A percentile compares a stretch with the other conserved stretches of the same genome.
These are phyloP conservation scores for Semnopithecus entellus DNA, from an alignment of 2,113 vertebrate species.

Conservation along the genomic window DNA sequence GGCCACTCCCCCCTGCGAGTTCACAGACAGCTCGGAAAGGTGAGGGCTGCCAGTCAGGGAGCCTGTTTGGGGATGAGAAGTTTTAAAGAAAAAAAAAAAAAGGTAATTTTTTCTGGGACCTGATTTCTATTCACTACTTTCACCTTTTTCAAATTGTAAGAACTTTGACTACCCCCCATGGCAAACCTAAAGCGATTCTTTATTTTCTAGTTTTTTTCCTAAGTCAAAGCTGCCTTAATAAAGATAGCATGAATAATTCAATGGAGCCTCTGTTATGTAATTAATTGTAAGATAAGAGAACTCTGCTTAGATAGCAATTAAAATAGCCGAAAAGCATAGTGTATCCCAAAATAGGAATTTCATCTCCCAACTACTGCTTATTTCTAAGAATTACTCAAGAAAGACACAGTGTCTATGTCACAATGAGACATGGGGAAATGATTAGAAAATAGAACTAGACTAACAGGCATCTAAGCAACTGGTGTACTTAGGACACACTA, in stretches of 20 bases:
- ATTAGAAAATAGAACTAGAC: constrained; percentile 61
- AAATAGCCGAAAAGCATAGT: neutral
- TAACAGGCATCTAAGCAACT: constrained; percentile 69
- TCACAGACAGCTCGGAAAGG: constrained; percentile 90
- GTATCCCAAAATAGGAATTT: neutral
- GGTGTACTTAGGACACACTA: constrained; percentile 62
- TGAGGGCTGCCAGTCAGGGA: constrained; percentile 91
- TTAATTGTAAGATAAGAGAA: neutral
- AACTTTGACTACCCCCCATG: neutral
- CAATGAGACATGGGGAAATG: constrained; percentile 63
- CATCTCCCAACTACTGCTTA: constrained; percentile 41
- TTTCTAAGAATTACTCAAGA: constrained; percentile 60
- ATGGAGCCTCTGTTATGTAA: neutral
- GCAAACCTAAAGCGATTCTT: neutral
- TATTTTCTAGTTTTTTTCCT: neutral
- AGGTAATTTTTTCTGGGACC: constrained; percentile 56
- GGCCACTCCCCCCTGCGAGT: constrained; percentile 90
- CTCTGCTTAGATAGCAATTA: neutral
- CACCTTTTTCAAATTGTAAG: neutral
- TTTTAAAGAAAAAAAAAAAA: constrained; percentile 72
- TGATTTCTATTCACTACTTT: neutral
- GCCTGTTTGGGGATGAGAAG: constrained; percentile 83
- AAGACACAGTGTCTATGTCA: constrained; percentile 64
- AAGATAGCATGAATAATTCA: neutral
- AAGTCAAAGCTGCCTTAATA: neutral